These are phyloP conservation scores for Tricholauxania praeusta DNA, from an alignment of 2,888 invertebrate species.

Conservation along the genomic window DNA sequence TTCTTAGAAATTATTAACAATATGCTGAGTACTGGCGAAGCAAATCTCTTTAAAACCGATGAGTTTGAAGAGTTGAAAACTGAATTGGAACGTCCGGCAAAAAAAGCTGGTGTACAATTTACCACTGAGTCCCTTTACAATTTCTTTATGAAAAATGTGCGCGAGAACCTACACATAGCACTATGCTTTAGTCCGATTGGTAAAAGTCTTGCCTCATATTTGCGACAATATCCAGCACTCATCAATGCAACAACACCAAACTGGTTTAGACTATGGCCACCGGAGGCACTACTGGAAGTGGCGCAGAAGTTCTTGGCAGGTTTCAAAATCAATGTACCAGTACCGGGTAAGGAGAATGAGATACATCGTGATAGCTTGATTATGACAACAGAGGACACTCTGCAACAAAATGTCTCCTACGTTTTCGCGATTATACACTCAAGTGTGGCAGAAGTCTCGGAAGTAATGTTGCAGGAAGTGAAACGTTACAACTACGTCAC, in stretches of 20 bases:
- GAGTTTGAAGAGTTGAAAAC: conserved; percentile 81
- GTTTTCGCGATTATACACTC: conserved; percentile 87
- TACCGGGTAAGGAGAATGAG: conserved; percentile 72
- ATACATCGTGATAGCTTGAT: conserved; percentile 52
- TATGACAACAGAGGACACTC: conserved; percentile 71
- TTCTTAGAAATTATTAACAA: conserved; percentile 92
- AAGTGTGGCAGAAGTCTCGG: conserved; percentile 81
- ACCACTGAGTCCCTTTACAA: conserved; percentile 79
- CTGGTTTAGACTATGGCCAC: conserved; percentile 92
- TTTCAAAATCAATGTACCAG: conserved; percentile 78
- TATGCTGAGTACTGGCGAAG: conserved; percentile 88
- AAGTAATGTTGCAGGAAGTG: conserved; percentile 81
- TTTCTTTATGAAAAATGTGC: conserved; percentile 82
- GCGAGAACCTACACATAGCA: conserved; percentile 82
- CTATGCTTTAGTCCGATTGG: conserved; percentile 92
- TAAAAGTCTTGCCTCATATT: conserved; percentile 81
- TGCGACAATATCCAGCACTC: conserved; percentile 89
- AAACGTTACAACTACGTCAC: conserved; percentile 89
- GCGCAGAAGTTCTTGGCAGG: conserved; percentile 84
- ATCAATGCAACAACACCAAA: conserved; percentile 90
- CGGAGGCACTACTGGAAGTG: conserved; percentile 89
- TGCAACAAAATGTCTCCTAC: conserved; percentile 77
- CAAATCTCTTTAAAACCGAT: conserved; percentile 88
- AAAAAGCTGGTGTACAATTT: conserved; percentile 68
- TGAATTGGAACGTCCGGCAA: conserved; percentile 59